Base-by-base conservation (phyloP, 2,888 invertebrate genomes). In the Melinaea menophilus region DNA sequence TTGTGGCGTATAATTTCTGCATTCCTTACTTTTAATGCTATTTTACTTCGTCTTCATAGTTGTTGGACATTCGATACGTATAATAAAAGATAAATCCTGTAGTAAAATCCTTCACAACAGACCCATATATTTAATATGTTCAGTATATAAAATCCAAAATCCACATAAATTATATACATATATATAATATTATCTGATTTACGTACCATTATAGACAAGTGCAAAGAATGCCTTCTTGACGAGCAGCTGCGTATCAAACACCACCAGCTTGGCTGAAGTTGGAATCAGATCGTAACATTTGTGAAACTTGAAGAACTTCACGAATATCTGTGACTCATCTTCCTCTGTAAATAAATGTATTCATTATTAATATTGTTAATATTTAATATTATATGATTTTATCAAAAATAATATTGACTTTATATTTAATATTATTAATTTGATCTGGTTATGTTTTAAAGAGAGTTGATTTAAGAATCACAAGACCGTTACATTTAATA, bases 251-350 rank as follows among this genome's bases (percentile, higher is more conserved):
- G 99, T 99, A 92, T 99, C 99, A 89, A 99, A 99, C 67, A 99
- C 98, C 73, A 99, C 99, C 84, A 99, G 93, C 92, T 99, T 99
- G 74, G 99, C 98, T 79, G 99, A 99, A 67, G 98, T 99, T 68
- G 99, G 99, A 84, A 99, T 99, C 88, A 99, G 94, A 92, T 99
- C 99, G 92, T 99, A 99, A 90, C 99, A 99, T 91, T 98, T 98
- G 93, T 99, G 99, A 90, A 98, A 99, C 90, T 98, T 97, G 95
- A 99, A 99, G 93, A 99, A 99, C 88, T 98, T 98, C 76, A 98
- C 97, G 91, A 97, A 98, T 82, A 98, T 98, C 92, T 98, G 97
- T 81, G 97, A 97, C 91, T 98, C 98, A 92, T 98, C 98, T 87
- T 98, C 97, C 92, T 97, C 98, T 98, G 95, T 73, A 88, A 90